Percentiles rank a stretch among this genome's conserved stretches.
Conservation (phyloP, 2,113 vertebrate genomes). For the Coptodon bakossiorum region DNA sequence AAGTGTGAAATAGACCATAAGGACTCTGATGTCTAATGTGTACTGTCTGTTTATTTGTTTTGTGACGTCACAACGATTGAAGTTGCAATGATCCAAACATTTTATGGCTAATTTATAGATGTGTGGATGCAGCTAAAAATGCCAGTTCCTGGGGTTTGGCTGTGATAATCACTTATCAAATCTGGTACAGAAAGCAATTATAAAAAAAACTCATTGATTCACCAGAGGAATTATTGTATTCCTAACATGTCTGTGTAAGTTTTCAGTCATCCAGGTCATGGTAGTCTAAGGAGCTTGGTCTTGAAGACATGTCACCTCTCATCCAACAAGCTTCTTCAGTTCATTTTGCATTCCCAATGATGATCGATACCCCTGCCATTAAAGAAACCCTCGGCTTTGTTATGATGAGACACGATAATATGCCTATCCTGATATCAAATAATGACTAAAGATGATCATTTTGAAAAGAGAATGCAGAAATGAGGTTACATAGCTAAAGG, state of each 20-base stretch:
- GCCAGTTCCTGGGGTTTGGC: neutral
- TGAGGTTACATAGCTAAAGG: neutral
- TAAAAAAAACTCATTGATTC: neutral
- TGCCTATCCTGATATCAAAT: neutral
- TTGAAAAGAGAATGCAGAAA: neutral
- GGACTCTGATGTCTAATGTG: neutral
- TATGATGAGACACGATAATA: neutral
- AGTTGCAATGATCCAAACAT: neutral
- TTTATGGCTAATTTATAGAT: neutral
- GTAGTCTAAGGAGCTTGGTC: neutral
- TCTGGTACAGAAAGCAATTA: neutral
- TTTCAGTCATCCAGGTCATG: neutral
- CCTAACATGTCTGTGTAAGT: neutral
- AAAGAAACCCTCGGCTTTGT: neutral
- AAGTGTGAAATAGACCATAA: neutral
- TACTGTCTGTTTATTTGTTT: slow-evolving; percentile 23
- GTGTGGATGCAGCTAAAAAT: neutral
- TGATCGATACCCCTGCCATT: neutral
- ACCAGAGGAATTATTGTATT: neutral
- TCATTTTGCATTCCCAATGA: neutral
- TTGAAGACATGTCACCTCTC: neutral
- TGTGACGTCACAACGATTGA: neutral
- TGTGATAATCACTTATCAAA: neutral
- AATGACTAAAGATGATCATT: neutral
- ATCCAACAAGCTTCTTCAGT: neutral